Base-by-base conservation (phyloP, 2,888 invertebrate species). In the Autographa pulchrina region DNA sequence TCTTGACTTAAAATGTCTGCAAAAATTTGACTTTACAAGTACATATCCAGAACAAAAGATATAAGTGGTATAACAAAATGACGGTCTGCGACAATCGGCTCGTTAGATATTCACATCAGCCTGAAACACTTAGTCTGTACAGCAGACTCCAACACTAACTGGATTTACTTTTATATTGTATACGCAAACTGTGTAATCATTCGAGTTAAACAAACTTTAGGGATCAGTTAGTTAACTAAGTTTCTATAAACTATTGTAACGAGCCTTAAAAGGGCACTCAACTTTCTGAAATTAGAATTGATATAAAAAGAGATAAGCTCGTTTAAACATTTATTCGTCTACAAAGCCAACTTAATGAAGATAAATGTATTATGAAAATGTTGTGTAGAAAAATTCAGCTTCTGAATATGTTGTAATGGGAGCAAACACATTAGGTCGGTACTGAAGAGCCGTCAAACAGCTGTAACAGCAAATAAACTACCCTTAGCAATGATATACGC, bases 241-340 rank as follows among this genome's bases (percentile, higher is more conserved):
- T 71, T 75, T 64, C 43, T 20, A 18, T 31, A 54, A 70, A 68
- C 59, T 65, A 54, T 63, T n/a, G 32, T 78, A 70, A 78, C 63
- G 14, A 74, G 59, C 52, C 31, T 18, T 58, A 67, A 78, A 70
- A 71, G 63, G 71, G 61, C 65, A 63, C 38, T 32, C 16, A 75
- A 78, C 75, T 78, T 78, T 58, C 38, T 18, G n/a, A 67, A 67
- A 74, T 65, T 61, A 77, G 68, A 72, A 75, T 32, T 16, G 5
- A 59, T 25, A 58, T 14, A 31, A 32, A 31, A 59, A 32, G 16
- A 59, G 7, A 59, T 25, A 32, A 16, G 20, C 20, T 56, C 11
- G 20, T 56, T 56, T 4, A 20, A 20, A 56, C 25, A 56, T 56
- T 56, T 56, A 14, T 56, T 25, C 13, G 20, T 56, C 18, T 20